Conservation (phyloP, 2,113 vertebrate genomes). For the Misgurnus mizolepis region DNA sequence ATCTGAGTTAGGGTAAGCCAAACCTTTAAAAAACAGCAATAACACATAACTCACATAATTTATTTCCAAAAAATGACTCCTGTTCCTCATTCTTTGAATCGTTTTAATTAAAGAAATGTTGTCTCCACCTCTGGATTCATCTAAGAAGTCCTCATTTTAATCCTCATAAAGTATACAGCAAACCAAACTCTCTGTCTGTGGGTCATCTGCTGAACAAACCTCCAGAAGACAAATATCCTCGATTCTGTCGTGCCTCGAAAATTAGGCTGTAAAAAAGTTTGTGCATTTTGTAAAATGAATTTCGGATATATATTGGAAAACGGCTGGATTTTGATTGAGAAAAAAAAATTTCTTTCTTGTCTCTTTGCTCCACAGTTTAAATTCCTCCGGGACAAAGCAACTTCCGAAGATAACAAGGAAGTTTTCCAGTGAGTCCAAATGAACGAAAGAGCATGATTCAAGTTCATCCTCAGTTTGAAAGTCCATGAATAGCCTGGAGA, state of each 20-base stretch:
- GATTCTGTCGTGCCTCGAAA: background rate
- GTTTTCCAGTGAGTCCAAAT: background rate
- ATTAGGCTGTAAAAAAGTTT: background rate
- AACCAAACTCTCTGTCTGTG: background rate
- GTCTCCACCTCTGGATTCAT: background rate
- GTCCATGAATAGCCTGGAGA: slow-evolving; percentile 56
- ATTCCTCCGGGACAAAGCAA: background rate
- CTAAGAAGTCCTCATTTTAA: background rate
- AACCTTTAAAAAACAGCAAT: background rate
- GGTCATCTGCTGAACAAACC: background rate
- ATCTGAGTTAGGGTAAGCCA: background rate
- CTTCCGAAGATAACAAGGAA: background rate
- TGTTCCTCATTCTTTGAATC: background rate
- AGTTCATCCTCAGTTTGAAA: slow-evolving; percentile 48
- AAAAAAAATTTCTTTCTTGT: background rate
- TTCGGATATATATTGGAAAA: no score
- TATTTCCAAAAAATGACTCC: slow-evolving; percentile 29
- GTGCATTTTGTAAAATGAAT: no score
- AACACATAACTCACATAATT: background rate
- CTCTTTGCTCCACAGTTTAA: background rate
- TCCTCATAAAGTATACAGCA: background rate
- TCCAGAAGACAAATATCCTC: background rate
- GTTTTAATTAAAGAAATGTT: background rate
- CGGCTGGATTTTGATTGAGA: background rate
- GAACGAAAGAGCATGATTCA: background rate